These are phyloP conservation scores for Cremastobaeus sp. DNA, from an alignment of 2,888 invertebrate species.

Conservation along the genomic window DNA sequence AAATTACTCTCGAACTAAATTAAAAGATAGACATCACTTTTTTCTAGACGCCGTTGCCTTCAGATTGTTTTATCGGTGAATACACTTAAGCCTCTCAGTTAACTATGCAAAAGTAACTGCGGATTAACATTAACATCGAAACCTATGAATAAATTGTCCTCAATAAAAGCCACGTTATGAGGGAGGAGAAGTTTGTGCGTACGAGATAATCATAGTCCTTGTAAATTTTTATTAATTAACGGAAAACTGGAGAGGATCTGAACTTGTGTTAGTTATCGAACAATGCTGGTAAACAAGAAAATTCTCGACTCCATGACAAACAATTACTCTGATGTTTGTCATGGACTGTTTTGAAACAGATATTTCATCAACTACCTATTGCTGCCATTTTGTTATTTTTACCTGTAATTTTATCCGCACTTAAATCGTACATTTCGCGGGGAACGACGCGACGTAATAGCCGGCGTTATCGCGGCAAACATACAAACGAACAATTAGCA, in stretches of 20 bases:
- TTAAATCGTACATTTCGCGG: constrained; percentile 38
- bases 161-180: neutral
- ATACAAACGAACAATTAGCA: constrained; percentile 46
- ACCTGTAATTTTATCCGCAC: constrained; percentile 6
- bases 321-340: too few species aligned
- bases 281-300: too few species aligned
- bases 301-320: too few species aligned
- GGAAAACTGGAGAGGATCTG: too few species aligned
- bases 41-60: constrained; percentile 31
- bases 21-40: constrained; percentile 55
- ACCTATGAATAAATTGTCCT: constrained; percentile 39
- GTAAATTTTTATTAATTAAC: too few species aligned
- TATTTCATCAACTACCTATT: constrained; percentile 29
- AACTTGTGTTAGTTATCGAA: too few species aligned
- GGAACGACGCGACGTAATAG: constrained; percentile 48
- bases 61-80: constrained; percentile 52
- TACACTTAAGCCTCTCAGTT: constrained; percentile 20
- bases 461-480: constrained; percentile 31
- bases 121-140: constrained; percentile 47
- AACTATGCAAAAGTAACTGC: constrained; percentile 46
- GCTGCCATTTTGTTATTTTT: neutral
- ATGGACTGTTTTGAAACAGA: neutral
- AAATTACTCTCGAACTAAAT: constrained; percentile 47
- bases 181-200: neutral
- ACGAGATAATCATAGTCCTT: too few species aligned